Conservation (phyloP, 2,113 vertebrate genomes). For the Centropristis striata region DNA sequence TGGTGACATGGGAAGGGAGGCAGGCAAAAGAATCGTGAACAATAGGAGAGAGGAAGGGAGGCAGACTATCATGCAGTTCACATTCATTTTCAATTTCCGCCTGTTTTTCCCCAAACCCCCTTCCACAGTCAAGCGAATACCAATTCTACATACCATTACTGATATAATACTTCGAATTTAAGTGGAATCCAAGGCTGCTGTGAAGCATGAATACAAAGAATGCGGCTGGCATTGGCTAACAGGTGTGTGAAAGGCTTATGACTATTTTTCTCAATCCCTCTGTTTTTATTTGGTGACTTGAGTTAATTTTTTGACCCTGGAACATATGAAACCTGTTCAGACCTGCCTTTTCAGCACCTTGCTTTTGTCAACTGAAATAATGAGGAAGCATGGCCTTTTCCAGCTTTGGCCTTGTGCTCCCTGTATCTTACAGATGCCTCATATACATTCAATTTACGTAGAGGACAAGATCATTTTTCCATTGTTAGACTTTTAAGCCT, state of each 20-base stretch:
- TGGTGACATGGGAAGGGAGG: slow-evolving; percentile 63
- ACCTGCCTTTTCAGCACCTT: neutral
- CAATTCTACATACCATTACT: slow-evolving; percentile 78
- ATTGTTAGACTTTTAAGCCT: slow-evolving; percentile 8
- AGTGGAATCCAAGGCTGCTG: slow-evolving; percentile 67
- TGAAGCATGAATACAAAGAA: slow-evolving; percentile 65
- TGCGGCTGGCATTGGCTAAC: slow-evolving; percentile 39
- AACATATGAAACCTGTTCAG: slow-evolving; percentile 8
- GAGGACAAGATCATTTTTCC: slow-evolving; percentile 45
- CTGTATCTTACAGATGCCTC: neutral
- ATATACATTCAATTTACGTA: slow-evolving; percentile 38
- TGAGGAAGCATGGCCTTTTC: slow-evolving; percentile 27
- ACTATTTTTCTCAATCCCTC: slow-evolving; percentile 46
- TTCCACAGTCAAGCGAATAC: slow-evolving; percentile 69
- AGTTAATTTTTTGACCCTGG: slow-evolving; percentile 54
- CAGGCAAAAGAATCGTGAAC: slow-evolving; percentile 55
- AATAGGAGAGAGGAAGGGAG: slow-evolving; percentile 69
- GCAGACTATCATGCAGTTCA: slow-evolving; percentile 79
- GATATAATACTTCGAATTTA: slow-evolving; percentile 74
- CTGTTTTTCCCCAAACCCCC: slow-evolving; percentile 74
- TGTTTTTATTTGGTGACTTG: slow-evolving; percentile 38
- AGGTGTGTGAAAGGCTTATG: slow-evolving; percentile 53
- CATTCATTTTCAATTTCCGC: slow-evolving; percentile 82
- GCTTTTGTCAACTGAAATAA: slow-evolving; percentile 38
- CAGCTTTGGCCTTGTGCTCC: neutral